phyloP scores from a whole-genome alignment of 2,888 invertebrate species.

The Nymphalis urticae region DNA sequence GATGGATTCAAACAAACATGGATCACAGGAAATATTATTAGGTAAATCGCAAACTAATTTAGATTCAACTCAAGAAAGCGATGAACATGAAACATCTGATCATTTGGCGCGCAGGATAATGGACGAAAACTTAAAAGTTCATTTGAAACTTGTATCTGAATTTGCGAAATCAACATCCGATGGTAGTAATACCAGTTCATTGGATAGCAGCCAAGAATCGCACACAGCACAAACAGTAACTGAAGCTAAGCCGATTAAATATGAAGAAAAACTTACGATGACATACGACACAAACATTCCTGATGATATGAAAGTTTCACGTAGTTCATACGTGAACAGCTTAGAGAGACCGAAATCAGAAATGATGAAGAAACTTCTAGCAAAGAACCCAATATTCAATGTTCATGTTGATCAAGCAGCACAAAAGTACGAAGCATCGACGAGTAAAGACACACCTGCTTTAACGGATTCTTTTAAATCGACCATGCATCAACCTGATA shows the following conservation, averaged over 20 bases:
- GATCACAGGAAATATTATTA: slow-evolving; percentile 51
- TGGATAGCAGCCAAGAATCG: slow-evolving; percentile 65
- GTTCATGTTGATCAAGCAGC: slow-evolving; percentile 68
- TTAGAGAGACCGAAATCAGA: slow-evolving; percentile 84
- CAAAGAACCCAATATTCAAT: slow-evolving; percentile 77
- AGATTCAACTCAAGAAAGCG: slow-evolving; percentile 56
- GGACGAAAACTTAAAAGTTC: slow-evolving; percentile 76
- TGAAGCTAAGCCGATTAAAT: slow-evolving; percentile 61
- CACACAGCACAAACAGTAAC: slow-evolving; percentile 51
- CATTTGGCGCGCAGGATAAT: slow-evolving; percentile 73
- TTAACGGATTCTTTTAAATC: slow-evolving; percentile 73
- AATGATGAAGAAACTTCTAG: slow-evolving; percentile 81
- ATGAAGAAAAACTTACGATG: slow-evolving; percentile 71
- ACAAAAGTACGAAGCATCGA: slow-evolving; percentile 58
- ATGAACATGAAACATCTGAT: slow-evolving; percentile 71
- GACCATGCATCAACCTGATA: slow-evolving; percentile 74
- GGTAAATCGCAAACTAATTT: slow-evolving; percentile 48
- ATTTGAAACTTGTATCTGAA: slow-evolving; percentile 74
- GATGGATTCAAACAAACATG: slow-evolving; percentile 67
- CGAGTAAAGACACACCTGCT: slow-evolving; percentile 58
- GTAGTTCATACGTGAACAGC: slow-evolving; percentile 82
- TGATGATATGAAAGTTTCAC: slow-evolving; percentile 84
- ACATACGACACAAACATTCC: slow-evolving; percentile 83
- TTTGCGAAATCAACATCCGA: slow-evolving; percentile 77
- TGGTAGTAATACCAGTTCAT: slow-evolving; percentile 70